A percentile compares a stretch with the other conserved stretches of the same genome.
phyloP scores from a whole-genome alignment of 92 coral and sea anemone genomes.

The Parazoanthus swiftii region DNA sequence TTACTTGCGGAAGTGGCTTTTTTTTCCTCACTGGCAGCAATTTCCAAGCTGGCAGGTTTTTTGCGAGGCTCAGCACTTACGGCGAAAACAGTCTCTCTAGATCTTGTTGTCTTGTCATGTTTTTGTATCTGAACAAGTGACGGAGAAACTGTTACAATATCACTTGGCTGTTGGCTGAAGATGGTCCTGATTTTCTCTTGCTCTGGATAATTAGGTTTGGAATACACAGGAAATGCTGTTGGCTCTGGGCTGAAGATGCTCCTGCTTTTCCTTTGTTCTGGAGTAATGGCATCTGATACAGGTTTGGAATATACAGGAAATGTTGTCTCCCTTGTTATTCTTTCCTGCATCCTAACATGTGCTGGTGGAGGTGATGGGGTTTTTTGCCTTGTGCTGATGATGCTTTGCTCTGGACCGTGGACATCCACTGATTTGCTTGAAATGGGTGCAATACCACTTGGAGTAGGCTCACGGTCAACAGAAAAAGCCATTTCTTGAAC shows the following conservation, averaged over 20 bases:
- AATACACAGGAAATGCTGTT: slow-evolving; percentile 17
- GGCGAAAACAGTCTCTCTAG: slow-evolving; percentile 39
- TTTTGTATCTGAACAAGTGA: background rate
- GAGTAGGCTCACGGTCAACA: background rate
- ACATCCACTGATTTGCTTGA: background rate
- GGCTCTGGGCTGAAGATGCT: slow-evolving; percentile 24
- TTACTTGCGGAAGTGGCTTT: background rate
- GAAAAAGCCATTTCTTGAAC: slow-evolving; percentile 3
- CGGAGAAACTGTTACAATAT: background rate
- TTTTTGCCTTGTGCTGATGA: background rate
- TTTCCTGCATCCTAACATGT: background rate
- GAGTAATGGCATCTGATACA: background rate
- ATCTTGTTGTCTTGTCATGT: background rate
- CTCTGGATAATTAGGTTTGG: background rate
- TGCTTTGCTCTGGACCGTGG: background rate
- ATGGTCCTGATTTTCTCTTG: background rate
- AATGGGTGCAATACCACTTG: background rate
- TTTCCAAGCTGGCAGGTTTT: background rate
- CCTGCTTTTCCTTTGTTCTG: background rate
- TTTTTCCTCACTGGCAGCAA: background rate
- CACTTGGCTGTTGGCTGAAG: slow-evolving; percentile 25
- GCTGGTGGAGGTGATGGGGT: background rate
- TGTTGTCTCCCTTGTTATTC: background rate
- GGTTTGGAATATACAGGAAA: slow-evolving; percentile 8
- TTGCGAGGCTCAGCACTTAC: slow-evolving; percentile 29